Conservation (phyloP, 2,113 vertebrate genomes). For the Microcebus ravelobensis region DNA sequence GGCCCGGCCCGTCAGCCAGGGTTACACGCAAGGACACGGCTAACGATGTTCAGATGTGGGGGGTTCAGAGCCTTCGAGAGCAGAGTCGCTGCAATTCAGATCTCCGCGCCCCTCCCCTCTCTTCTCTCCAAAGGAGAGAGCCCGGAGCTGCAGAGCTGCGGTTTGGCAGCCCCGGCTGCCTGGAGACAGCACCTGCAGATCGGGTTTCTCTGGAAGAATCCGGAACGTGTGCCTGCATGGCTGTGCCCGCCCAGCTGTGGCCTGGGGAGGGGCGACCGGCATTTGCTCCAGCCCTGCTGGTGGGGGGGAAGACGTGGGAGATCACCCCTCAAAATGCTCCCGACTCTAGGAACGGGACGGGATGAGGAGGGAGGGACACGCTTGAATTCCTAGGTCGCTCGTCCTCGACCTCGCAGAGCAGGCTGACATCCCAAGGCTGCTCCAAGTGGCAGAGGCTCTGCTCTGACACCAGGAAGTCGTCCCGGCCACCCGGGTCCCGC, state of each 20-base stretch:
- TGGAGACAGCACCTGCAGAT: conserved; percentile 19
- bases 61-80: background rate
- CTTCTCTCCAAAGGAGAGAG: background rate
- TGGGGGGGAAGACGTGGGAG: background rate
- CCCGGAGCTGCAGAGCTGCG: background rate
- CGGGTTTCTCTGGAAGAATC: background rate
- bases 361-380: fast-evolving
- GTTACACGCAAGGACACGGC: background rate
- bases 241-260: fast-evolving
- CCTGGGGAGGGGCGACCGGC: fast-evolving
- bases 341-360: fast-evolving
- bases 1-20: background rate
- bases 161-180: background rate
- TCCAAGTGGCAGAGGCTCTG: background rate
- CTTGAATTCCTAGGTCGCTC: background rate
- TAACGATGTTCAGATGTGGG: background rate
- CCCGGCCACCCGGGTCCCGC: fast-evolving
- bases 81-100: background rate
- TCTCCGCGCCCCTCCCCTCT: background rate
- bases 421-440: fast-evolving
- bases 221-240: background rate
- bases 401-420: background rate
- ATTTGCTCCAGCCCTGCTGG: background rate
- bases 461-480: background rate
- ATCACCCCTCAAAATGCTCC: fast-evolving